phyloP scores from a whole-genome alignment of 1,140 invertebrate genomes.

The Sesamia nonagrioides region DNA sequence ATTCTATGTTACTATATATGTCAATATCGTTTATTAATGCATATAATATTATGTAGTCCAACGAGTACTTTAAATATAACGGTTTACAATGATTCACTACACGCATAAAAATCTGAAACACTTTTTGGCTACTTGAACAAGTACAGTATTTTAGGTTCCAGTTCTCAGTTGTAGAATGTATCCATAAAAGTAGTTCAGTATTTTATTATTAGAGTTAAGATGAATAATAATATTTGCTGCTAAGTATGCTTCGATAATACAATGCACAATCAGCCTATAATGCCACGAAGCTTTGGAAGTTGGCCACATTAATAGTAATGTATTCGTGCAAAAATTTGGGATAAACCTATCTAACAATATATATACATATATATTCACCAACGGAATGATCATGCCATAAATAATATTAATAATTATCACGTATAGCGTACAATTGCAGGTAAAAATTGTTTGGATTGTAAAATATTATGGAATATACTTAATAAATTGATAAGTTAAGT shows the following conservation, averaged over 20 bases:
- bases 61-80: slow-evolving; percentile 20
- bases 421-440: background rate
- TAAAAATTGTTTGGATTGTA: slow-evolving; percentile 32
- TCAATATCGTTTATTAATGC: slow-evolving; percentile 32
- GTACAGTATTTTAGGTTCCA: background rate
- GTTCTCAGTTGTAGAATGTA: background rate
- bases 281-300: slow-evolving; percentile 31
- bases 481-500: slow-evolving; percentile 65
- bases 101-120: slow-evolving; percentile 16
- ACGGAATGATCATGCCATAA: slow-evolving; percentile 27
- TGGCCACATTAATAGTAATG: slow-evolving; percentile 2
- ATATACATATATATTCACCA: slow-evolving; percentile 7
- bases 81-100: slow-evolving; percentile 22
- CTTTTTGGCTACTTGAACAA: slow-evolving; percentile 11
- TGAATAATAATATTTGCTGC: slow-evolving; percentile 8
- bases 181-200: slow-evolving; percentile 14
- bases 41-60: slow-evolving; percentile 30
- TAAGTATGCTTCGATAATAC: slow-evolving; percentile 10
- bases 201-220: slow-evolving; percentile 25
- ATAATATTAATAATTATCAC: slow-evolving; percentile 18
- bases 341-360: slow-evolving; percentile 30
- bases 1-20: slow-evolving; percentile 37
- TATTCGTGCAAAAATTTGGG: slow-evolving; percentile 34
- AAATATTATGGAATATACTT: slow-evolving; percentile 40
- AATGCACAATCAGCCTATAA: slow-evolving; percentile 29